A percentile compares a stretch with the other conserved stretches of the same genome.
phyloP scores from a whole-genome alignment of 92 coral and sea anemone species.

The Actinernus sp. region DNA sequence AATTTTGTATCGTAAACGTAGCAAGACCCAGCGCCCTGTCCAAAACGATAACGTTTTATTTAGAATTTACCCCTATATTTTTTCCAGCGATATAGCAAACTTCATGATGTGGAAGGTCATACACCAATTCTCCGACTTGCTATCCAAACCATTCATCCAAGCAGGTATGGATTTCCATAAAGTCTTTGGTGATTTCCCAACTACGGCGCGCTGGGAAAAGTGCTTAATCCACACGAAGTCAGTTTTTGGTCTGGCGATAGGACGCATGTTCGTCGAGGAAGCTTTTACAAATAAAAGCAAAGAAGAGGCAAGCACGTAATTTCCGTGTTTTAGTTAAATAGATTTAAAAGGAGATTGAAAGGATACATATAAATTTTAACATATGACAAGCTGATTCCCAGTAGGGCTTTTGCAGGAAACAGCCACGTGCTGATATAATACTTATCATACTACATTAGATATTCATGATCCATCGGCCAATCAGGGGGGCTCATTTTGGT shows the following conservation, averaged over 20 bases:
- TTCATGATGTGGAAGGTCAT: conserved; percentile 78
- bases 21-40: too few relatives aligned
- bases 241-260: conserved; percentile 64
- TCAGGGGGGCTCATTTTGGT: too few relatives aligned
- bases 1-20: too few relatives aligned
- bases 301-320: conserved; percentile 56
- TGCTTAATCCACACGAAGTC: conserved; percentile 38
- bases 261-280: conserved; percentile 74
- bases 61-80: neutral
- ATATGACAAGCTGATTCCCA: too few relatives aligned
- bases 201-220: conserved; percentile 22
- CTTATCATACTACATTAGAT: too few relatives aligned
- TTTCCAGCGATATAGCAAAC: conserved; percentile 53
- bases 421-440: too few relatives aligned
- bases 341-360: too few relatives aligned
- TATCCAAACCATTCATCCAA: conserved; percentile 53
- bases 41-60: neutral
- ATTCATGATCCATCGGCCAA: too few relatives aligned
- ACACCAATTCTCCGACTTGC: conserved; percentile 22
- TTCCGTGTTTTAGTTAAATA: too few relatives aligned
- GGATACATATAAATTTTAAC: too few relatives aligned
- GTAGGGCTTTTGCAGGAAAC: too few relatives aligned
- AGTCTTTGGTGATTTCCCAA: neutral
- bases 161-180: conserved; percentile 1
- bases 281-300: conserved; percentile 72